Base-by-base conservation (phyloP, 2,113 vertebrate genomes). In the Spilogale gracilis region DNA sequence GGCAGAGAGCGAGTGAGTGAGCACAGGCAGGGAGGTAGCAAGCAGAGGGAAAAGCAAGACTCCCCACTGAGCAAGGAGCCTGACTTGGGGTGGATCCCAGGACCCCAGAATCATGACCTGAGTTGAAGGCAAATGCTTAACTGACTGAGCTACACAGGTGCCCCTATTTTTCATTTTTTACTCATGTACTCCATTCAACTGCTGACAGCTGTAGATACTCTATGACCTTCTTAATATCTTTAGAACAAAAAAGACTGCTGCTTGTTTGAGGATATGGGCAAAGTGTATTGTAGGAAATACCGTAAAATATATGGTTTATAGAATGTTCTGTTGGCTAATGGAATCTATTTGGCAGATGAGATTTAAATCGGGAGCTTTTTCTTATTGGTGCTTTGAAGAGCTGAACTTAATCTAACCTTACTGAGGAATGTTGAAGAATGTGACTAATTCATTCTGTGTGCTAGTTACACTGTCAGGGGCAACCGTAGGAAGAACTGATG, bases 201-300 rank as follows among this genome's bases (percentile, higher is more conserved):
- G 14, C 43, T 67, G 54, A 67, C 4, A 89, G 7, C 48, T 43
- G 9, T 3, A 93, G 20, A 21, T 5, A 30, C 27, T 30, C 1
- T 20, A 32, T 25, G 17, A 11, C 12, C 12, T 58, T 86, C 54
- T 63, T 54, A 86, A 58, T 48, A 2, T 43, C 43, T 94, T 88
- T 63, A 92, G 61, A 94, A 80, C n/a, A 63, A 89, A 93, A 93
- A 91, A 32, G 16, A 12, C 12, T 86, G 48, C 63, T 52, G 74
- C 9, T 20, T 93, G 3, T 79, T 43, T 91, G 58, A 86, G 43
- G 54, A 76, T 89, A 76, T 52, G 21, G 21, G n/a, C 30, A 50
- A 78, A 76, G 65, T 0, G 11, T 89, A 25, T 11, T 14, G 14
- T 6, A 71, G 50, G 5, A 96, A 65, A 4, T 63, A 50, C 14